Evolutionary conservation across 2,888 invertebrate genomes (phyloP), one percentile per base, ranked within the genome.

Genomic region (Acanthosoma haemorrhoidale): DNA sequence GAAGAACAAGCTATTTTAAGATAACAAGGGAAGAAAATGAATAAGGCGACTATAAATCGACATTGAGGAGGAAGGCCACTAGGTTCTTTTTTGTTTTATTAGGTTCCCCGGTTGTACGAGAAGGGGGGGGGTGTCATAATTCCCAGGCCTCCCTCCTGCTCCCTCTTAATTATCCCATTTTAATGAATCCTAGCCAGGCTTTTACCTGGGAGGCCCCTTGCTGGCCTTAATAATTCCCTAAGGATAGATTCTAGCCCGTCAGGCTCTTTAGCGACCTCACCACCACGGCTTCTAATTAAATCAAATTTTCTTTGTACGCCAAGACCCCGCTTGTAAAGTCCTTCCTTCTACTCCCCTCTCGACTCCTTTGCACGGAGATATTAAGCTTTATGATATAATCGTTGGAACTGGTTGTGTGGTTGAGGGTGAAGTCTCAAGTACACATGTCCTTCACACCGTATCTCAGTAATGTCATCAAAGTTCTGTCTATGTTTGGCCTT

Each of bases 111-210:
- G n/a, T n/a, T n/a, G n/a, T n/a, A n/a, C n/a, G n/a, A n/a, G n/a
- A n/a, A n/a, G n/a, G n/a, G n/a, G n/a, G 51, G 25, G 51, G n/a
- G 51, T 51, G 51, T 51, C 51, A 51, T 51, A 51, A 51, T 51
- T 51, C 25, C 51, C 51, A 51, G 51, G 51, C 51, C 51, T 51
- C 51, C 25, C n/a, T n/a, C n/a, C n/a, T n/a, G n/a, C n/a, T n/a
- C n/a, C n/a, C n/a, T n/a, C n/a, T 51, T 51, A 51, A 51, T 51
- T 51, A 51, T 51, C 51, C 51, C 51, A 51, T 51, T 51, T 51
- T 51, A 51, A 51, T 51, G 51, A 51, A 51, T 51, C 51, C 51
- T 51, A 51, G 51, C 21, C n/a, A 51, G 25, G 25, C 51, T n/a
- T 51, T 51, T 51, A 51, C 51, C 51, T 51, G n/a, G n/a, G n/a